Base-by-base conservation (phyloP, 2,113 vertebrate species). In the Oryzias celebensis region DNA sequence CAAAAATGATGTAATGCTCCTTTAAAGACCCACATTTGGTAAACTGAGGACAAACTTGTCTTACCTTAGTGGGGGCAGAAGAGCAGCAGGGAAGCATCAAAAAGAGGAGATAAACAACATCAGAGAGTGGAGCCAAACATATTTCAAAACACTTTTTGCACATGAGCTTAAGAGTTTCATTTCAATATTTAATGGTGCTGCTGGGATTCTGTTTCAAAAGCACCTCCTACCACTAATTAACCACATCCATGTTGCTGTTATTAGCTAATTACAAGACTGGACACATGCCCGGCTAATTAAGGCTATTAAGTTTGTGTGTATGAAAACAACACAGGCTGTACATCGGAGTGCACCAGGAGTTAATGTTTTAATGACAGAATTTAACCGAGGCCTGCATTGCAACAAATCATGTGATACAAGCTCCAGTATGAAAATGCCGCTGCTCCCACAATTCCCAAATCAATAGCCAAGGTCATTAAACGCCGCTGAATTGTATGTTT, bases 401-500 rank as follows among this genome's bases (percentile, higher is more conserved):
- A 82, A 77, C 65, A 75, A 50, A 73, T 50, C 58, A 71, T 42
- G 68, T 66, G 62, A 75, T 49, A 17, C 22, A 10, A 55, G 48
- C 67, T 50, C 66, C 63, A 18, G 57, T 20, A 67, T 41, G 82
- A 80, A 69, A 81, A 56, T 66, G 28, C 63, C 0, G 5, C 52
- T 44, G 43, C 57, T 68, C 50, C 68, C 48, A 72, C 74, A 71
- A 46, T 65, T 77, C 78, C 73, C 73, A 81, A 65, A 85, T 87
- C 87, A 85, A 87, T 85, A 85, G 77, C 75, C 79, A 86, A 87
- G 87, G 85, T 89, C 83, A 82, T 80, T 83, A 83, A 59, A 80
- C 61, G 78, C 78, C 73, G 87, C 87, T 89, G 87, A 89, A 86
- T 89, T 80, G 74, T 77, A 84, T 83, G 85, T 87, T 89, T 87